Percentiles rank a stretch among this genome's conserved stretches.
phyloP scores from a whole-genome alignment of 2,113 vertebrate genomes.

The Strigops habroptila region DNA sequence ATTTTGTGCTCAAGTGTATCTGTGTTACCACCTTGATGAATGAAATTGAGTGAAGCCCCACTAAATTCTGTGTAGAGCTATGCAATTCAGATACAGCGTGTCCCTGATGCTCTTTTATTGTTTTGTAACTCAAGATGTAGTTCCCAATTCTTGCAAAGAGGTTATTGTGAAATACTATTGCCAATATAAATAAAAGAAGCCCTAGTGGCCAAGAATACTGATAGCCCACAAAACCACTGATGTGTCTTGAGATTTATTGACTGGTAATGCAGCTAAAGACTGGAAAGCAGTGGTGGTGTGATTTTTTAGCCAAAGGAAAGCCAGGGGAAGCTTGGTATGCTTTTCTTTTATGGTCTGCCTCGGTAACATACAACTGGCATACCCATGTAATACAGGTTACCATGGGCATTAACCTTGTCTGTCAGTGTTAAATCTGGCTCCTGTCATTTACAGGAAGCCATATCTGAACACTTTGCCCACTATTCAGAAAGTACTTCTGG shows the following conservation, averaged over 20 bases:
- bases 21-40: slow-evolving; percentile 68
- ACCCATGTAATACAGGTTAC: neutral
- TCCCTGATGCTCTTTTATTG: neutral
- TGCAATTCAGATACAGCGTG: neutral
- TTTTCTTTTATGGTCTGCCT: neutral
- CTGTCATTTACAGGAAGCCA: neutral
- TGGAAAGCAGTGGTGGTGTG: neutral
- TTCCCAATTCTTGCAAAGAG: neutral
- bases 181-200: neutral
- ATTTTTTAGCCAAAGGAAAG: neutral
- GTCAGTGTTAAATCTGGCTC: neutral
- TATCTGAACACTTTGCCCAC: neutral
- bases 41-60: slow-evolving; percentile 76
- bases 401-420: neutral
- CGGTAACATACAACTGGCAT: neutral
- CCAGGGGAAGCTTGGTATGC: neutral
- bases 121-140: neutral
- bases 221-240: neutral
- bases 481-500: neutral
- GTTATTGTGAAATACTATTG: slow-evolving; percentile 14
- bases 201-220: neutral
- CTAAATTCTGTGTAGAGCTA: slow-evolving; percentile 44
- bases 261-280: neutral
- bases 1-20: slow-evolving; percentile 57
- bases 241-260: neutral